Percentiles rank a stretch among this genome's conserved stretches.
These are phyloP conservation scores for Notocelia uddmanniana DNA, from an alignment of 2,888 invertebrate genomes.

Conservation along the genomic window DNA sequence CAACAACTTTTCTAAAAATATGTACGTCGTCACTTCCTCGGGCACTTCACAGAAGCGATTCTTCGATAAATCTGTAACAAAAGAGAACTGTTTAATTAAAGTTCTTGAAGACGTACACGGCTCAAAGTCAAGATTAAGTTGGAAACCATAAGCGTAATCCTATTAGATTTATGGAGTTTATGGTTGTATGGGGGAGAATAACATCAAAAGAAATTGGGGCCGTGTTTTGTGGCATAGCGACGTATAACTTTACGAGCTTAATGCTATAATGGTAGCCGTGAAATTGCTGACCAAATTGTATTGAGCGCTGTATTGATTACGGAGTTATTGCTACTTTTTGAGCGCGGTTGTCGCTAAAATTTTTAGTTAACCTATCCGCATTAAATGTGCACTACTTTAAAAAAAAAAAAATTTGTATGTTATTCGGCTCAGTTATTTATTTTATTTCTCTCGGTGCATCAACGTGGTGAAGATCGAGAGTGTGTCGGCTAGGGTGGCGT, in stretches of 20 bases:
- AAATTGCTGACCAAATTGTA: conserved; percentile 35
- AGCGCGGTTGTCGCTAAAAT: neutral
- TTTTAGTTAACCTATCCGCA: neutral
- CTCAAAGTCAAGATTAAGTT: conserved; percentile 25
- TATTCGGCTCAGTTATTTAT: too few relatives aligned
- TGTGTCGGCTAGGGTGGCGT: too few relatives aligned
- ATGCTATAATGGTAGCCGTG: conserved; percentile 29
- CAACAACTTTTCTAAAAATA: conserved; percentile 94
- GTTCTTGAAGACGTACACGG: conserved; percentile 1
- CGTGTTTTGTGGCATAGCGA: conserved; percentile 30
- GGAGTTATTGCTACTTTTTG: conserved; percentile 19
- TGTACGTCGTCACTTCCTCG: conserved; percentile 94
- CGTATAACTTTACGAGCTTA: conserved; percentile 33
- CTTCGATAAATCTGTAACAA: conserved; percentile 83
- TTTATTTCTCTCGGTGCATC: too few relatives aligned
- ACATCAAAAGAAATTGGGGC: conserved; percentile 36
- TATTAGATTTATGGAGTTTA: conserved; percentile 35
- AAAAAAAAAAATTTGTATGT: too few relatives aligned
- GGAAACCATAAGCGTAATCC: conserved; percentile 31
- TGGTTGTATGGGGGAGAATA: conserved; percentile 16
- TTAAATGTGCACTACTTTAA: neutral
- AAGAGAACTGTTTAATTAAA: conserved; percentile 45
- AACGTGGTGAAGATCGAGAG: too few relatives aligned
- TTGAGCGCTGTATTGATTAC: conserved; percentile 25
- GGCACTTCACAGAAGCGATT: conserved; percentile 95